Evolutionary conservation across 2,797 vertebrate species (phyloP), one percentile per base, ranked within the genome.

Genomic region (Danio albolineatus): DNA sequence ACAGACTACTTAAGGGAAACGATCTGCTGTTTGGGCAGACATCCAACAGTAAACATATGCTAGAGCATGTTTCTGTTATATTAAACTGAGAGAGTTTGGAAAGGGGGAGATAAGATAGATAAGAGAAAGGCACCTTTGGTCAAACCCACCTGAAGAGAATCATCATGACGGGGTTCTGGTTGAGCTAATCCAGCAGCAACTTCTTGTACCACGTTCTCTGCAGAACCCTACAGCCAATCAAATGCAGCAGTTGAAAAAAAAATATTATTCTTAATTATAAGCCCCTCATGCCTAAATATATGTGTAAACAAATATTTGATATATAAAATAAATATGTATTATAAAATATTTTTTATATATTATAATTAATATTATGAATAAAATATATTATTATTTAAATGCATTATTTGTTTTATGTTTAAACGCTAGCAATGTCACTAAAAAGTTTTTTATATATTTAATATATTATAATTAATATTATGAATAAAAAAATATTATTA

Each of bases 71-170:
- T 43, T 71, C 10, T n/a, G 6, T 51, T 49, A 61, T 16, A 5
- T 17, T 16, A 54, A 19, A 60, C 0, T 4, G 59, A 76, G 4
- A 76, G 10, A 41, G 19, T 1, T 5, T 39, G 49, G 7, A 73
- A 10, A 59, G 44, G 79, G 51, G 66, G 43, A 46, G 39, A 56
- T 6, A 17, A 17, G 3, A 19, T 17, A 17, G 3, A 19, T 9
- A 38, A 28, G 2, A 7, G 28, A n/a, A 49, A 56, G 48, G 14
- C 2, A 38, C 13, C n/a, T 36, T 17, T 39, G 14, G 0, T 39
- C 56, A 73, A 54, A 19, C 67, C 21, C 53, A 95, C 94, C 92
- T 91, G 90, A 54, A 94, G 81, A 43, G 94, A 86, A 83, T 95
- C 92, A 54, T 94, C 93, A 78, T 89, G 90, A 10, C 87, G 91